Conservation (phyloP, 2,888 invertebrate species). For the Onthophagus sagittarius region DNA sequence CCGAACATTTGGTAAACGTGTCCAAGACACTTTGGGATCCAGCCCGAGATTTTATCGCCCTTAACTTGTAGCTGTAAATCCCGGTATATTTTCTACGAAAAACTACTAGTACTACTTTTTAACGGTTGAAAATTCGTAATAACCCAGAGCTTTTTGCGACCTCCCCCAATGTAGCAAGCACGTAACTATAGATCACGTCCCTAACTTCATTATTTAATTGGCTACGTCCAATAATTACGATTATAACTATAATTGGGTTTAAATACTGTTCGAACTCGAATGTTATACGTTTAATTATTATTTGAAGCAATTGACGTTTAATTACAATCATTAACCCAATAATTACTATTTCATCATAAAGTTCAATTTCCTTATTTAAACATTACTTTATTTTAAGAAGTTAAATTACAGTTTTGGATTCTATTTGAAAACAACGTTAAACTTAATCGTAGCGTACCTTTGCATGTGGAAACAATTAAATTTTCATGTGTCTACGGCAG, state of each 20-base stretch:
- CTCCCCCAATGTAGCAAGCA: not conserved
- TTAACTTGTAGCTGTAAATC: not conserved
- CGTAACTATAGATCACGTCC: not conserved
- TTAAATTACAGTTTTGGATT: not conserved
- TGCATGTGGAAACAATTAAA: conserved; percentile 12
- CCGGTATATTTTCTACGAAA: not conserved
- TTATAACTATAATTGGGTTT: not conserved
- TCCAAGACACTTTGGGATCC: not conserved
- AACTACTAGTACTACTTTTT: not conserved
- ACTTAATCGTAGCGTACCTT: conserved; percentile 1
- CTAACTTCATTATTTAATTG: not conserved
- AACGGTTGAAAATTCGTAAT: not conserved
- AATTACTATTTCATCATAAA: too few species aligned
- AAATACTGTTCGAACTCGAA: not conserved
- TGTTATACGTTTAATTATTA: not conserved
- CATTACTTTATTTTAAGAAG: not conserved
- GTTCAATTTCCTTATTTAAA: not conserved
- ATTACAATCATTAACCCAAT: not conserved
- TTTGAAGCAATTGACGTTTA: not conserved
- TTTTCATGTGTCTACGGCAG: conserved; percentile 12
- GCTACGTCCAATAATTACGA: not conserved
- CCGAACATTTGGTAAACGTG: not conserved
- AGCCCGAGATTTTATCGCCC: not conserved
- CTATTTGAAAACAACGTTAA: conserved; percentile 3
- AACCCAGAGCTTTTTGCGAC: not conserved